A percentile compares a stretch with the other conserved stretches of the same genome.
Evolutionary conservation across 2,113 vertebrate genomes (phyloP).

Genomic region (Sander vitreus): DNA sequence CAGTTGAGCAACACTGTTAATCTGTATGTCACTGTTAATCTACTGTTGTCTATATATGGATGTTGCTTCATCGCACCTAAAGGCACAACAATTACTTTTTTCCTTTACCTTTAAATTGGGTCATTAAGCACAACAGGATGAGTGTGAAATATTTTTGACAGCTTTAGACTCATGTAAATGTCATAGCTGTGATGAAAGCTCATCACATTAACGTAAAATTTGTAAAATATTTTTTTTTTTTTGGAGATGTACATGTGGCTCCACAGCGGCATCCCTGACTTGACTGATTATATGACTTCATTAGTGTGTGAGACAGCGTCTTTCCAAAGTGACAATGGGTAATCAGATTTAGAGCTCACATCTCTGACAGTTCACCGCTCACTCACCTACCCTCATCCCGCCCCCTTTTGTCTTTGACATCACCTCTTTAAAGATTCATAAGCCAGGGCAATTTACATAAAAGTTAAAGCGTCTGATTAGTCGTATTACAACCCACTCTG

Average conservation of each 20-base stretch:
- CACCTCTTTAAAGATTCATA: conserved; percentile 85
- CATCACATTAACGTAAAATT: conserved; percentile 7
- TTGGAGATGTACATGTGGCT: not conserved
- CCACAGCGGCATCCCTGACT: conserved; percentile 56
- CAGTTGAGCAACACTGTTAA: conserved; percentile 67
- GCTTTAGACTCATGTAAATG: not conserved
- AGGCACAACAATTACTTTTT: conserved; percentile 66
- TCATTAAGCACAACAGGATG: conserved; percentile 44
- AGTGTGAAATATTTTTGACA: conserved; percentile 36
- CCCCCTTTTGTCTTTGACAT: conserved; percentile 83
- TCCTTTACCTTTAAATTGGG: conserved; percentile 60
- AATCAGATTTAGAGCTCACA: conserved; percentile 66
- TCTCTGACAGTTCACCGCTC: conserved; percentile 62
- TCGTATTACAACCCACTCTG: conserved; percentile 81
- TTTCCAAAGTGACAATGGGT: conserved; percentile 43
- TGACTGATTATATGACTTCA: conserved; percentile 58
- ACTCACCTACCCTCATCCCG: conserved; percentile 52
- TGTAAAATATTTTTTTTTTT: conserved; percentile 30
- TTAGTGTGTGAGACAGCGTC: conserved; percentile 41
- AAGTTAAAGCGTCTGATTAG: conserved; percentile 82
- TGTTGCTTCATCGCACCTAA: conserved; percentile 66
- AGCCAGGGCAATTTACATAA: conserved; percentile 81
- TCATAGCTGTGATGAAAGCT: not conserved
- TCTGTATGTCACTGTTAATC: conserved; percentile 73
- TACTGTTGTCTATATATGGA: conserved; percentile 67